Conservation (phyloP, 1,140 invertebrate genomes). For the Theocolax elegans region DNA sequence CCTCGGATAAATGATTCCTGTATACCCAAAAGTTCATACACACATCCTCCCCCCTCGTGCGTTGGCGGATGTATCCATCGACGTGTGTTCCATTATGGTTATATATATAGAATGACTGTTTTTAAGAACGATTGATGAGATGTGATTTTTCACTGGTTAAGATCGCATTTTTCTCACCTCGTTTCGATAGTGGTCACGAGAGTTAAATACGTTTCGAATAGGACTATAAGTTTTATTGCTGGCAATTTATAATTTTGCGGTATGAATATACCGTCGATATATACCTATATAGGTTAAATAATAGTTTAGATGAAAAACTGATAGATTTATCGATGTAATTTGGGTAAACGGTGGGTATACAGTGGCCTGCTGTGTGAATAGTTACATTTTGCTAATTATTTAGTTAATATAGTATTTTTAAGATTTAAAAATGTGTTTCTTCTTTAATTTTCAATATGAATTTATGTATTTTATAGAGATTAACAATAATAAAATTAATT, state of each 20-base stretch:
- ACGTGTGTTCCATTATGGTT: background rate
- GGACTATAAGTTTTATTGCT: conserved; percentile 6
- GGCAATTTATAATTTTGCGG: conserved; percentile 23
- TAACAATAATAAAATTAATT: too few relatives aligned
- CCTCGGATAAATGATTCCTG: too few relatives aligned
- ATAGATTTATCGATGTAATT: background rate
- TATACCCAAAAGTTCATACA: too few relatives aligned
- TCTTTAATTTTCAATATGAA: background rate
- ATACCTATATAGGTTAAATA: conserved; percentile 1
- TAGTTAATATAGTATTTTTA: too few relatives aligned
- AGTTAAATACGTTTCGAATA: background rate
- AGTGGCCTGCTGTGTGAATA: too few relatives aligned
- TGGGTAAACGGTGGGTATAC: too few relatives aligned
- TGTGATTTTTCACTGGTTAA: conserved; percentile 10
- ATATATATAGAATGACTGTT: background rate
- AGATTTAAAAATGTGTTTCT: too few relatives aligned
- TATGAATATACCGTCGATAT: background rate
- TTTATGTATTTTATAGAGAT: too few relatives aligned
- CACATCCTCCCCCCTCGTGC: background rate
- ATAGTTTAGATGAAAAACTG: background rate
- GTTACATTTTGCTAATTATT: too few relatives aligned
- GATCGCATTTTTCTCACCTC: background rate
- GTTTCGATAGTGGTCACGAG: background rate
- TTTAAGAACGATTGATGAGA: conserved; percentile 27
- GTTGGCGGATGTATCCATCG: background rate